Conservation (phyloP, 2,113 vertebrate genomes). For the Chaenocephalus aceratus region DNA sequence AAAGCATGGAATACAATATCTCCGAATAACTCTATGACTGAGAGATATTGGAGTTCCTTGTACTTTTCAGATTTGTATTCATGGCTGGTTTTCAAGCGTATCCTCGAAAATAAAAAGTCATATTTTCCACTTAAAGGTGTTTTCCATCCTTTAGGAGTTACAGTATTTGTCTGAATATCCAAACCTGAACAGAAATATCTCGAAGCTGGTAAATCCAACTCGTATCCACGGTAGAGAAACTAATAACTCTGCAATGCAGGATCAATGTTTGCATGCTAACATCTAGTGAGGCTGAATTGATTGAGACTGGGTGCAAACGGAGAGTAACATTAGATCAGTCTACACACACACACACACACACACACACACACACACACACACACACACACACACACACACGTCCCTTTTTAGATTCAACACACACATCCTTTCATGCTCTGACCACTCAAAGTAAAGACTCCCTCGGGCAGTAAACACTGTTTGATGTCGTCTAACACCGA, state of each 20-base stretch:
- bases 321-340: background rate
- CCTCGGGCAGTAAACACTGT: constrained; percentile 24
- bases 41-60: background rate
- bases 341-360: background rate
- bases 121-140: background rate
- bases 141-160: too few relatives aligned
- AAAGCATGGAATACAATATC: background rate
- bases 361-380: background rate
- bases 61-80: too few relatives aligned
- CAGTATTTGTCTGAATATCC: background rate
- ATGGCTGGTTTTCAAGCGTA: background rate
- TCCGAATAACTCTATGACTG: background rate
- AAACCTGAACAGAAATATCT: background rate
- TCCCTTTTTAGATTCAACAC: constrained; percentile 30
- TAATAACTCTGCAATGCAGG: too few relatives aligned
- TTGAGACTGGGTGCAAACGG: background rate
- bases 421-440: constrained; percentile 39
- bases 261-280: background rate
- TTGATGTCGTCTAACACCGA: constrained; percentile 39
- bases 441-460: constrained; percentile 41
- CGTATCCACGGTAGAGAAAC: background rate
- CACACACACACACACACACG: background rate
- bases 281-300: background rate
- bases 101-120: background rate
- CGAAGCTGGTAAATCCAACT: background rate